Percentiles rank a stretch among this genome's conserved stretches.
Conservation (phyloP, 2,888 invertebrate genomes). For the Drosophila testacea region DNA sequence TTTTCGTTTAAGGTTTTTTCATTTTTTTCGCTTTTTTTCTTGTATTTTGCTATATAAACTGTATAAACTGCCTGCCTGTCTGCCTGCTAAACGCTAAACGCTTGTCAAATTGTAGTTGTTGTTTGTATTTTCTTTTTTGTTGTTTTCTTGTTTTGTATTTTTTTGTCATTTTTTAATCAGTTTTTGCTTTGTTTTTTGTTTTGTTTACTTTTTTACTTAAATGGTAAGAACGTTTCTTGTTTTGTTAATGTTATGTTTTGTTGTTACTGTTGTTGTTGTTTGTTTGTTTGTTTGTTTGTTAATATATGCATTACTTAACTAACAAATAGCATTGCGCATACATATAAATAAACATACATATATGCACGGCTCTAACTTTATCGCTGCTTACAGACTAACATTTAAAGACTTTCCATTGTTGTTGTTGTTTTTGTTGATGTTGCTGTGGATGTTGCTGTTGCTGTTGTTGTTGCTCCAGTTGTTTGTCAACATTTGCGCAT, state of each 20-base stretch:
- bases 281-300: slow-evolving; percentile 35
- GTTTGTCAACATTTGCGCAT: slow-evolving; percentile 17
- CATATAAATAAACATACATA: slow-evolving; percentile 24
- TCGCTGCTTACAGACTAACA: slow-evolving; percentile 72
- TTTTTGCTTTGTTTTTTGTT: slow-evolving; percentile 60
- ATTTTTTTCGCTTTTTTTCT: slow-evolving; percentile 35
- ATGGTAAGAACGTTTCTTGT: slow-evolving; percentile 60
- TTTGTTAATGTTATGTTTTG: neutral
- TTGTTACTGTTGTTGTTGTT: slow-evolving; percentile 32
- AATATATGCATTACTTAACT: slow-evolving; percentile 66
- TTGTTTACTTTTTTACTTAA: slow-evolving; percentile 52
- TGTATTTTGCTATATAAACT: slow-evolving; percentile 71
- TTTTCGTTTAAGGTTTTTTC: slow-evolving; percentile 12
- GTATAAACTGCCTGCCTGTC: slow-evolving; percentile 74
- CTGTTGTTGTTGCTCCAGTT: slow-evolving; percentile 14
- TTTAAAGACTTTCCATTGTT: slow-evolving; percentile 72
- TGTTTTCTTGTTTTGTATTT: slow-evolving; percentile 30
- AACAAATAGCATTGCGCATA: slow-evolving; percentile 70
- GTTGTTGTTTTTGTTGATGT: slow-evolving; percentile 19
- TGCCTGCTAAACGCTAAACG: slow-evolving; percentile 72
- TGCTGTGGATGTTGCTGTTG: slow-evolving; percentile 17
- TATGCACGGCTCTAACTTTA: slow-evolving; percentile 62
- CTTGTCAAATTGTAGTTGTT: slow-evolving; percentile 67
- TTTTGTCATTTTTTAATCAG: slow-evolving; percentile 45
- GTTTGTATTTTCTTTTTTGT: slow-evolving; percentile 33